Conservation (phyloP, 2,888 invertebrate genomes). For the Hyles lineata region DNA sequence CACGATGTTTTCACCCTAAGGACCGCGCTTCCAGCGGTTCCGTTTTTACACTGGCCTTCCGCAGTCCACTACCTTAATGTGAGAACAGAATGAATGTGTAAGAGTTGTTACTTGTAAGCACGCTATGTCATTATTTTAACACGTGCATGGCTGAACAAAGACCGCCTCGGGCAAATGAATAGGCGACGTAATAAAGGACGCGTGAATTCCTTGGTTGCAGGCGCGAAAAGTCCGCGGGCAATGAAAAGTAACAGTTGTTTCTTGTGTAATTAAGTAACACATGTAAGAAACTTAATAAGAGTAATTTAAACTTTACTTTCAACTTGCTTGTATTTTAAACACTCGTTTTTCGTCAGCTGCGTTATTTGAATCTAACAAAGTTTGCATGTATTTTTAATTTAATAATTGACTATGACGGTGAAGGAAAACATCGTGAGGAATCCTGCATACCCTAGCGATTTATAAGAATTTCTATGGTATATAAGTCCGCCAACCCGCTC, state of each 20-base stretch:
- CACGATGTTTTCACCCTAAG: conserved; percentile 5
- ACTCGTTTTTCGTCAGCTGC: no score
- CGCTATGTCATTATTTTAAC: neutral
- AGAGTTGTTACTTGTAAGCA: neutral
- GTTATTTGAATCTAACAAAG: no score
- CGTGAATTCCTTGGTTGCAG: neutral
- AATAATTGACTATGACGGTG: no score
- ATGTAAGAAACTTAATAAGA: neutral
- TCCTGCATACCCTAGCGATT: no score
- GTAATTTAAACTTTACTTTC: neutral
- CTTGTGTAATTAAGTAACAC: neutral
- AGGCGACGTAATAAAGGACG: neutral
- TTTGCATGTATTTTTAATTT: no score
- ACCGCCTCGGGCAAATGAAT: neutral
- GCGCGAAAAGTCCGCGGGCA: neutral
- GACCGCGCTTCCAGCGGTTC: neutral
- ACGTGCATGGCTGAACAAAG: neutral
- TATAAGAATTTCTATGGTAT: no score
- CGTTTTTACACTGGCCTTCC: neutral
- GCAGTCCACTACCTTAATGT: neutral
- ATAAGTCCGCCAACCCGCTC: no score
- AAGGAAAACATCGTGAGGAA: no score
- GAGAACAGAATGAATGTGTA: no score
- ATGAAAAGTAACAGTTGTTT: neutral
- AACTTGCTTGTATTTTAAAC: neutral